These are phyloP conservation scores for Danionella cerebrum DNA, from an alignment of 2,113 vertebrate genomes.

Conservation along the genomic window DNA sequence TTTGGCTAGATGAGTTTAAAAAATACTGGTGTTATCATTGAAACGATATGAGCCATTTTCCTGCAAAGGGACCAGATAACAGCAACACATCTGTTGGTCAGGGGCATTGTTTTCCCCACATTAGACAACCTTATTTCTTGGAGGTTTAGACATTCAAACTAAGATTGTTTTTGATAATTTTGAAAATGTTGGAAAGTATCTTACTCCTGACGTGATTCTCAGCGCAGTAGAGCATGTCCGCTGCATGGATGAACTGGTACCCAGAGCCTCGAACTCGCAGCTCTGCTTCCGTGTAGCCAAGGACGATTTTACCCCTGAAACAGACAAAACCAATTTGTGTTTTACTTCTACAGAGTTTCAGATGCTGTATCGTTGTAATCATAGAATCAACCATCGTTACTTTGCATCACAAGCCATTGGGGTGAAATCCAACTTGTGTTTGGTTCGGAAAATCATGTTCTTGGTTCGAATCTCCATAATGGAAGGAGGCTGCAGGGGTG, in stretches of 20 bases:
- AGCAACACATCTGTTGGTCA: too few relatives aligned
- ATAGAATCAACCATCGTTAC: slow-evolving; percentile 35
- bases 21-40: too few relatives aligned
- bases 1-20: too few relatives aligned
- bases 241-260: slow-evolving; percentile 56
- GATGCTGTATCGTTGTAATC: not conserved
- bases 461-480: slow-evolving; percentile 61
- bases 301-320: slow-evolving; percentile 48
- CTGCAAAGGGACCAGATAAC: too few relatives aligned
- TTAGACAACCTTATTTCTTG: too few relatives aligned
- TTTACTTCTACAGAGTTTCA: not conserved
- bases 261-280: slow-evolving; percentile 45
- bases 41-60: too few relatives aligned
- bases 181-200: not conserved
- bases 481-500: slow-evolving; percentile 54
- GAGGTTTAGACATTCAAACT: too few relatives aligned
- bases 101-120: too few relatives aligned
- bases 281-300: slow-evolving; percentile 54
- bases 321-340: not conserved
- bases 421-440: slow-evolving; percentile 69
- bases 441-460: slow-evolving; percentile 64
- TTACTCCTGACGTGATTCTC: slow-evolving; percentile 55
- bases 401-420: slow-evolving; percentile 61
- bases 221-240: slow-evolving; percentile 54
- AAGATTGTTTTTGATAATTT: too few relatives aligned